phyloP scores from a whole-genome alignment of 2,113 vertebrate genomes.

The Pituophis catenifer region DNA sequence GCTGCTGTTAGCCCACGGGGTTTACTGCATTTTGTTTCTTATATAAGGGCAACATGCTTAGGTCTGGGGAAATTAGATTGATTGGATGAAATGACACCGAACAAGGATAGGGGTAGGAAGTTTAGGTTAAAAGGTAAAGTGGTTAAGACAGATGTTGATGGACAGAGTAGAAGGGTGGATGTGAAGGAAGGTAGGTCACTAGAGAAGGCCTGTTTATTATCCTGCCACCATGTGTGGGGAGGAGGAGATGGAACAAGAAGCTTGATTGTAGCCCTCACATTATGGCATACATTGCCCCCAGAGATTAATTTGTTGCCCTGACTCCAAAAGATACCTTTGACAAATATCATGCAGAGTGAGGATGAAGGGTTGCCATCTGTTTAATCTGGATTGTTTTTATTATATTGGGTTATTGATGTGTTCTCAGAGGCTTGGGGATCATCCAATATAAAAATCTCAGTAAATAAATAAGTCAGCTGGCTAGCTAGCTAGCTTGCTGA shows the following conservation, averaged over 20 bases:
- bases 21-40: not conserved
- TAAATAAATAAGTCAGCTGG: not conserved
- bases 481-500: not conserved
- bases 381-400: not conserved
- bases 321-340: not conserved
- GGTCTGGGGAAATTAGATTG: not conserved
- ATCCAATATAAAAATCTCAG: not conserved
- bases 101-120: not conserved
- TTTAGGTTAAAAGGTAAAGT: not conserved
- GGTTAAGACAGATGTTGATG: not conserved
- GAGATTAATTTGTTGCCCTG: not conserved
- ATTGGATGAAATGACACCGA: not conserved
- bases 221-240: not conserved
- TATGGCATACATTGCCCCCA: not conserved
- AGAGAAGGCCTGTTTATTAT: not conserved
- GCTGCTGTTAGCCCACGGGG: not conserved
- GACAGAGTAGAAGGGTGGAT: not conserved
- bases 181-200: not conserved
- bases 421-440: not conserved
- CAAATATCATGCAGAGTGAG: not conserved
- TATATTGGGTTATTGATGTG: not conserved
- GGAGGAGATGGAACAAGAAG: not conserved
- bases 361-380: not conserved
- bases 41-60: not conserved
- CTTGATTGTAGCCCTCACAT: not conserved